A percentile compares a stretch with the other conserved stretches of the same genome.
These are phyloP conservation scores for Agrochola lota DNA, from an alignment of 2,888 invertebrate species.

Conservation along the genomic window DNA sequence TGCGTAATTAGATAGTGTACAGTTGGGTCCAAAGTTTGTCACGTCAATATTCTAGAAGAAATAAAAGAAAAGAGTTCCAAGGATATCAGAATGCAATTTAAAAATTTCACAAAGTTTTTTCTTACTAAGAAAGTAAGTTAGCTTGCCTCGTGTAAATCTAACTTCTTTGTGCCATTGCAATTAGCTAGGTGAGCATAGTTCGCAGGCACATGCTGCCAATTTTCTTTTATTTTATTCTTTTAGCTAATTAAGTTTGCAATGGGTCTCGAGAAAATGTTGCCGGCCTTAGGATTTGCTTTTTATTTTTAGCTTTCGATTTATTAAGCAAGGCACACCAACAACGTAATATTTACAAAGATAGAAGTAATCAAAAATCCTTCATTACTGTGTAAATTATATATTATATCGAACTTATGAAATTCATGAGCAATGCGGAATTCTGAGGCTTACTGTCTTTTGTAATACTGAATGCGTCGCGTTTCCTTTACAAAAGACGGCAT, in stretches of 20 bases:
- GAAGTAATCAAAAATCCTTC: too few relatives aligned
- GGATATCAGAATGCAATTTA: not conserved
- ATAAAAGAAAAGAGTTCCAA: conserved; percentile 1
- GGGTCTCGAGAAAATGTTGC: not conserved
- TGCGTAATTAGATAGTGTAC: too few relatives aligned
- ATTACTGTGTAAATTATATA: not conserved
- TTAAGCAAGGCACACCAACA: not conserved
- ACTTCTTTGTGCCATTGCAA: conserved; percentile 24
- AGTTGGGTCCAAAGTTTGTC: too few relatives aligned
- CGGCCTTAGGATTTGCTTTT: not conserved
- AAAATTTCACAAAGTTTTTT: not conserved
- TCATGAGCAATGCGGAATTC: not conserved
- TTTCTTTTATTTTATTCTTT: conserved; percentile 6
- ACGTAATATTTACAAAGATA: too few relatives aligned
- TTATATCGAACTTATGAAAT: not conserved
- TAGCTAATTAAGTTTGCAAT: conserved; percentile 24
- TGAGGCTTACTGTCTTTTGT: not conserved
- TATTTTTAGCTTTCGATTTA: too few relatives aligned
- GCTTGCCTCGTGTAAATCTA: not conserved
- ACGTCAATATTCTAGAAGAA: too few relatives aligned
- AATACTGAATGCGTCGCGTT: not conserved
- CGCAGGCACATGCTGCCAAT: conserved; percentile 23
- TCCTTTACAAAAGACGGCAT: not conserved
- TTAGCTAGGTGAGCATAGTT: conserved; percentile 16
- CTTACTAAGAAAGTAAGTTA: not conserved